These are phyloP conservation scores for Caenorhabditis remanei DNA, from an alignment of 1,140 invertebrate species.

Conservation along the genomic window DNA sequence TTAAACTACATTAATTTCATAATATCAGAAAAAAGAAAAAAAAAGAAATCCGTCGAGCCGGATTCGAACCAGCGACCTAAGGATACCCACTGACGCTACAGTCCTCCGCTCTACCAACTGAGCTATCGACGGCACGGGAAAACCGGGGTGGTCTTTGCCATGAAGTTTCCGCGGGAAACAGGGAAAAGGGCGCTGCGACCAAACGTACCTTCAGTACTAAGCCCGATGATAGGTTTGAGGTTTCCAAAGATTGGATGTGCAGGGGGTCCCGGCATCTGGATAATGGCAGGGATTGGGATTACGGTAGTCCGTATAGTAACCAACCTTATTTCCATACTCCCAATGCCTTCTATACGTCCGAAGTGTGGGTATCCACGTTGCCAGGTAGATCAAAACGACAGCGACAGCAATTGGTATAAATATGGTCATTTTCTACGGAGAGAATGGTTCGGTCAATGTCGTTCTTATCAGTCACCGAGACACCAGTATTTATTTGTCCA, in stretches of 20 bases:
- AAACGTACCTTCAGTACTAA: constrained; percentile 10
- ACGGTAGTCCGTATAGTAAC: background rate
- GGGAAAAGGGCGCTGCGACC: background rate
- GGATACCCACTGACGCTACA: constrained; percentile 66
- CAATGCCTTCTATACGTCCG: background rate
- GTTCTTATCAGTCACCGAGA: too few species aligned
- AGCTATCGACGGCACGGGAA: constrained; percentile 63
- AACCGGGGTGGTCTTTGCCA: too few species aligned
- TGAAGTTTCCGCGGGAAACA: background rate
- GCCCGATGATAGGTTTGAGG: background rate
- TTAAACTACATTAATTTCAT: background rate
- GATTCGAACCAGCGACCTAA: constrained; percentile 75
- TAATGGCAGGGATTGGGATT: background rate
- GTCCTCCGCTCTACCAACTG: constrained; percentile 71
- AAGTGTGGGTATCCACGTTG: background rate
- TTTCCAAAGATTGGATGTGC: constrained; percentile 24
- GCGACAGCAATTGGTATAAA: background rate
- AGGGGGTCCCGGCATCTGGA: constrained; percentile 24
- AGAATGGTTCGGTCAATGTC: background rate
- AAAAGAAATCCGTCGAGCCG: constrained; percentile 67
- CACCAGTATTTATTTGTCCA: too few species aligned
- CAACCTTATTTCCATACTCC: constrained; percentile 23
- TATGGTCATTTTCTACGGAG: constrained; percentile 31
- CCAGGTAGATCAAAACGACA: background rate
- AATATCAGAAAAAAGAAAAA: background rate